Evolutionary conservation across 2,113 vertebrate species (phyloP).

Genomic region (Pardalotus punctatus): DNA sequence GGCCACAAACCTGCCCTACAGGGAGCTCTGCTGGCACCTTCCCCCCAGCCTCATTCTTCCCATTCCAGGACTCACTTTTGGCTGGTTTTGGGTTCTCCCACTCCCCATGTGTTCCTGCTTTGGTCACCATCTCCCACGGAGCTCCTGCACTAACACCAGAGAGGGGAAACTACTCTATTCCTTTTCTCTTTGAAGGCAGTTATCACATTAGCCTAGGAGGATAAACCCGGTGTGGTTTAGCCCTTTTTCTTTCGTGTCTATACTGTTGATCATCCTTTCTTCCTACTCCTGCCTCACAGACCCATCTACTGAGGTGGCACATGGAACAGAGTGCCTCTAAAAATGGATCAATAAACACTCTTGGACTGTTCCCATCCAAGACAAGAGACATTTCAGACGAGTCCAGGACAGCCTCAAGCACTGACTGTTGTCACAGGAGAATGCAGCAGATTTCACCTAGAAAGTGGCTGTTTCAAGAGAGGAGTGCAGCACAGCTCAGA

Average conservation of each 20-base stretch:
- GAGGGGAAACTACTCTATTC: not conserved
- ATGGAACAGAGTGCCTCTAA: not conserved
- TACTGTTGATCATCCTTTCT: not conserved
- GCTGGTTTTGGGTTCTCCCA: not conserved
- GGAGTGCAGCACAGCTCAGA: not conserved
- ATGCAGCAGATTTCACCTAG: not conserved
- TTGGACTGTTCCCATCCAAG: not conserved
- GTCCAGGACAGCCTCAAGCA: not conserved
- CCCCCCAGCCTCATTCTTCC: not conserved
- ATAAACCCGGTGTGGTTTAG: not conserved
- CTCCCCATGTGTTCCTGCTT: not conserved
- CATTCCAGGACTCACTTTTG: not conserved
- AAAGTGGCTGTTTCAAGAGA: not conserved
- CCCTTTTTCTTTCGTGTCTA: not conserved
- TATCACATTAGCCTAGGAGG: not conserved
- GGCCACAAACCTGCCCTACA: not conserved
- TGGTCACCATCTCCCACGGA: not conserved
- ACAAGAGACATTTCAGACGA: not conserved
- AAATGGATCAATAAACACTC: not conserved
- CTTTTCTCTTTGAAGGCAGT: not conserved
- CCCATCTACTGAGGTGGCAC: not conserved
- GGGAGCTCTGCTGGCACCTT: not conserved
- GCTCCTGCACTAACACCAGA: not conserved
- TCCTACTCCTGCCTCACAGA: not conserved
- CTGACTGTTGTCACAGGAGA: not conserved